Evolutionary conservation across 2,888 invertebrate species (phyloP), one percentile per base, ranked within the genome.

Genomic region (Folsomia candida): DNA sequence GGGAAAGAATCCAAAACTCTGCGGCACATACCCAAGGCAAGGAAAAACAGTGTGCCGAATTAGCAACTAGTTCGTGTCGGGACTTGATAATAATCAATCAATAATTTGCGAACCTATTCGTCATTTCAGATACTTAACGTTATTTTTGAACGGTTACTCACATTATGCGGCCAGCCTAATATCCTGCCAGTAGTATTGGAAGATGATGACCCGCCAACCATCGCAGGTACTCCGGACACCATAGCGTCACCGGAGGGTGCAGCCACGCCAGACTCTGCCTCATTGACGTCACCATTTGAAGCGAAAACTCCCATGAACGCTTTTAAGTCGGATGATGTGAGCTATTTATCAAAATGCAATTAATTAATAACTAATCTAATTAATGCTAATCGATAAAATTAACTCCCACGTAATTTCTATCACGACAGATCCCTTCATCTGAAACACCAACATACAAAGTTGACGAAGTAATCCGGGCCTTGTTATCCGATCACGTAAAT

Each of bases 1-100:
- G 93, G 93, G 0, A 87, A 89, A 74, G 92, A 93, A 77, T 90
- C 90, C 77, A 85, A 93, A 77, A 87, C 87, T 14, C 88, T 92
- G 75, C 89, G 88, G 81, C 86, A 89, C 82, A 85, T 93, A 79
- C 93, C 93, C 47, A 93, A 92, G 88, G 91, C 91, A 84, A 76
- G n/a, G n/a, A n/a, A n/a, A n/a, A n/a, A n/a, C n/a, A n/a, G n/a
- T n/a, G n/a, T 71, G 37, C 9, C 14, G n/a, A 47, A 18, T 18
- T 11, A 47, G 18, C 47, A 11, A n/a, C n/a, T n/a, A n/a, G n/a
- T n/a, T n/a, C n/a, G n/a, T n/a, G n/a, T n/a, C n/a, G n/a, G n/a
- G n/a, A n/a, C n/a, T n/a, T n/a, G n/a, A n/a, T n/a, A n/a, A n/a
- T 18, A 47, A 47, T 9, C 47, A 11, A 47, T 47, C 18, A 9